Evolutionary conservation across 2,888 invertebrate species (phyloP), one percentile per base, ranked within the genome.

Genomic region (Ischnura elegans): DNA sequence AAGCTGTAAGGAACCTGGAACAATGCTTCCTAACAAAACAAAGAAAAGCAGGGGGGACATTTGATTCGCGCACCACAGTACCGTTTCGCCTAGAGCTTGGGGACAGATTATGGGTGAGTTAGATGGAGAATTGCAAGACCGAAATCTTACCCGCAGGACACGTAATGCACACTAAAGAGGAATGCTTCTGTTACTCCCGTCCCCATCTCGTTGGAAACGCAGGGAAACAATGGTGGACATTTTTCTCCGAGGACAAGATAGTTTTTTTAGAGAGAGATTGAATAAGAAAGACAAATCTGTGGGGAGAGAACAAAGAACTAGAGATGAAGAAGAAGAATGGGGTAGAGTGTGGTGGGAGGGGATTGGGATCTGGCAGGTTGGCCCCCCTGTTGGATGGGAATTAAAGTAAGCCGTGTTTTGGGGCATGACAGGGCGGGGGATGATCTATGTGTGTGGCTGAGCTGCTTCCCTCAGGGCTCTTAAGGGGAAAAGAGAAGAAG

Each of bases 261-360:
- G 86, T 45, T 10, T 45, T 45, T 25, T n/a, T 25, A 13, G 86
- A 2, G 86, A n/a, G 42, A 4, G 43, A 55, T n/a, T n/a, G 87
- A 55, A 43, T 25, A 51, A 43, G 51, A 61, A 76, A 36, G 36
- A 36, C 10, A 76, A 76, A 76, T 36, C 76, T 36, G 0, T 76
- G 90, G 42, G 66, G 61, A 61, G 61, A 61, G 90, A 90, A 90
- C 47, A 90, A 90, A 90, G 76, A 76, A 76, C 10, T 29, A 36
- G 13, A 76, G 13, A 13, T 90, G 87, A 87, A 55, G 87, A 42
- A 6, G 85, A 86, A 46, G 45, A 85, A n/a, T 43, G 90, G 42
- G 6, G 29, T 16, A 19, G 47, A 51, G 29, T 43, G 45, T 19
- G 86, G 25, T 42, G 4, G 86, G 8, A 45, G 61, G 25, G 42